Conservation (phyloP, 1,140 invertebrate genomes). For the Neodiprion pinetum region DNA sequence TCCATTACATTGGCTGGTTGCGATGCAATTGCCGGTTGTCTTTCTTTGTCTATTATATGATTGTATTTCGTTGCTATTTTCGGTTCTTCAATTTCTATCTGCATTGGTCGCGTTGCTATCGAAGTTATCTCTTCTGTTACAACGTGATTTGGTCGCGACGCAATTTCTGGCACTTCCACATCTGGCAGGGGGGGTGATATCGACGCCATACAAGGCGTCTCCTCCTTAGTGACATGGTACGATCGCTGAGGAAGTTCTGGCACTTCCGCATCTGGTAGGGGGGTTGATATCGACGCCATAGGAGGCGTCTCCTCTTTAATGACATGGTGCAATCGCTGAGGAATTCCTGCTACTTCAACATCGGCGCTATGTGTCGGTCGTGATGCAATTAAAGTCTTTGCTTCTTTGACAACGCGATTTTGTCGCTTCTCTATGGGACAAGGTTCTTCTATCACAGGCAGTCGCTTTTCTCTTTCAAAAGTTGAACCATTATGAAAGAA, state of each 20-base stretch:
- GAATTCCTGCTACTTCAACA: background rate
- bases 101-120: too few relatives aligned
- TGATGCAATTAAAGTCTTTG: background rate
- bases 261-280: background rate
- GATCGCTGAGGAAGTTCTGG: background rate
- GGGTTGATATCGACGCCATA: too few relatives aligned
- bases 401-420: conserved; percentile 10
- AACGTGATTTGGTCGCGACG: background rate
- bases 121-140: background rate
- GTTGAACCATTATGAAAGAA: conserved; percentile 50
- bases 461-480: conserved; percentile 50
- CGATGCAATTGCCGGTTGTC: too few relatives aligned
- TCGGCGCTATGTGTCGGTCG: background rate
- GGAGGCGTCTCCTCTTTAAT: too few relatives aligned
- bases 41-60: too few relatives aligned
- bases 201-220: too few relatives aligned
- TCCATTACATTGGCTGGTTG: too few relatives aligned
- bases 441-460: conserved; percentile 54
- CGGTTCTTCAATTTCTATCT: background rate
- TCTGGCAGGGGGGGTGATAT: background rate
- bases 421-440: conserved; percentile 33
- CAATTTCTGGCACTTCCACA: background rate
- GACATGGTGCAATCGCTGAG: background rate
- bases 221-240: background rate
- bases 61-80: background rate